Base-by-base conservation (phyloP, 2,888 invertebrate species). In the Agonopterix heracliana region DNA sequence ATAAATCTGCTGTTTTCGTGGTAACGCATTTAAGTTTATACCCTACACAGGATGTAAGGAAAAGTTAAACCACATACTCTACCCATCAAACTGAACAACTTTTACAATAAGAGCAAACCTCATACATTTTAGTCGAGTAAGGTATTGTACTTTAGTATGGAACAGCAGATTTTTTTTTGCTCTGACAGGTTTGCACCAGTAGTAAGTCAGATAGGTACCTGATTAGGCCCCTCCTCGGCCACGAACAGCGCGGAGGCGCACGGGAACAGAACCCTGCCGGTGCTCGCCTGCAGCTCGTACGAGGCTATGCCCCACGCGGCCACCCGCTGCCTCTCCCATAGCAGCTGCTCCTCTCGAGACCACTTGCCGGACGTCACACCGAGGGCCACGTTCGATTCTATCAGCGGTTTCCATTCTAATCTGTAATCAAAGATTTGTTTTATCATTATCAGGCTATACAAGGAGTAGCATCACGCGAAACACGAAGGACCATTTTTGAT, bases 291-390 rank as follows among this genome's bases (percentile, higher is more conserved):
- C 47, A 97, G 89, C 76, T 98, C 97, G 69, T 98, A 98, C 0
- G 96, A 95, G 0, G 97, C 97, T 50, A 98, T 98, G 14, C 98
- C 97, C 94, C 96, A 96, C 0, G 95, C 95, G 0, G 97, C 94
- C 41, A 97, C 91, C 48, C 98, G 90, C 81, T 98, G 97, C 26
- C 98, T 85, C 77, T 98, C 98, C 90, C 96, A 94, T 53, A 97
- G 88, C 47, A 98, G 78, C 74, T 97, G 96, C 73, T 98, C 97
- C 73, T 98, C 98, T 36, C 95, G 90, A 0, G 96, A 96, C 90
- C 93, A 92, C 66, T 91, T 89, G 48, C 90, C 90, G 0, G 89
- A 85, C 3, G 89, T 83, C 17, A 89, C 90, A 7, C 85, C 86
- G 1, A 92, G 87, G 0, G 91, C 90, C 34, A 91, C 90, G 51